These are phyloP conservation scores for Onthophagus sagittarius DNA, from an alignment of 2,888 invertebrate genomes.

Conservation along the genomic window DNA sequence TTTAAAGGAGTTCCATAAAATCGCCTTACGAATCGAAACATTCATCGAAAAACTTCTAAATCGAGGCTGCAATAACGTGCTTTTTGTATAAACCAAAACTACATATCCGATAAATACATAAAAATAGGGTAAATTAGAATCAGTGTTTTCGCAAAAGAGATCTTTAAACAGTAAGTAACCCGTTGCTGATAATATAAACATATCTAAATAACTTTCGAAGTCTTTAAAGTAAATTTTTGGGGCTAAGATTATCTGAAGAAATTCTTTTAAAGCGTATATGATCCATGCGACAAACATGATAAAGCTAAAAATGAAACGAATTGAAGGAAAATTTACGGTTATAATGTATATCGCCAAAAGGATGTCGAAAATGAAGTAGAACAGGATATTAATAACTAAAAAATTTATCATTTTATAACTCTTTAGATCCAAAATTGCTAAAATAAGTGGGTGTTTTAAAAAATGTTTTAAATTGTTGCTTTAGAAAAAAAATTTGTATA, in stretches of 20 bases:
- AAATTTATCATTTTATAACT: not conserved
- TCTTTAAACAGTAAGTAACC: not conserved
- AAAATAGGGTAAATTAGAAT: not conserved
- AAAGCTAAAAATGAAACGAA: not conserved
- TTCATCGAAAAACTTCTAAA: not conserved
- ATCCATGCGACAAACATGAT: not conserved
- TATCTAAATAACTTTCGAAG: not conserved
- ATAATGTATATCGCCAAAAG: not conserved
- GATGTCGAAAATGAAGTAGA: not conserved
- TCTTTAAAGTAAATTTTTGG: not conserved
- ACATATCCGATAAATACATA: not conserved
- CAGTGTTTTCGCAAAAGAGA: not conserved
- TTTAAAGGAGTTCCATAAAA: not conserved
- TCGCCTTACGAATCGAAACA: not conserved
- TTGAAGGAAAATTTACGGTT: not conserved
- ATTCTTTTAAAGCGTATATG: not conserved
- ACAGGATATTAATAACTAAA: not conserved
- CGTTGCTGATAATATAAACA: not conserved
- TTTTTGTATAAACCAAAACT: not conserved
- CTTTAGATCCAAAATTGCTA: not conserved
- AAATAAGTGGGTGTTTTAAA: not conserved
- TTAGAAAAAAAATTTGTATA: too few species aligned
- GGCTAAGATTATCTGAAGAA: not conserved
- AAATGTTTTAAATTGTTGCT: not conserved
- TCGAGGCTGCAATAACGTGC: not conserved